Conservation (phyloP, 2,888 invertebrate species). For the Abscondita cerata region DNA sequence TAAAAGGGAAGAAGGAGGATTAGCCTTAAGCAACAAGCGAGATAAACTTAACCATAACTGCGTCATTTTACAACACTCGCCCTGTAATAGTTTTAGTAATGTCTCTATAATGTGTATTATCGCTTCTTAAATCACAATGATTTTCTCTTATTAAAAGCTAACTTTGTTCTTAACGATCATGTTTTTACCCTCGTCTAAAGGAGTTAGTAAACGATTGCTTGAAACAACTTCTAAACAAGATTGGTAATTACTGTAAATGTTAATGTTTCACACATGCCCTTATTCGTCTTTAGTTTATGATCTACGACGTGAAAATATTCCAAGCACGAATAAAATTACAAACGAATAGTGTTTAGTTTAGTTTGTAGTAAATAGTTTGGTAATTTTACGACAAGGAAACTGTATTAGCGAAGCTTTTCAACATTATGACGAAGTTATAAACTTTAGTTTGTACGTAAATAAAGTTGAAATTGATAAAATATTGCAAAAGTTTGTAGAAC, state of each 20-base stretch:
- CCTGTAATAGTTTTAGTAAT: slow-evolving; percentile 38
- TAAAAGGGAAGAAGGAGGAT: slow-evolving; percentile 47
- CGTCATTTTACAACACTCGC: slow-evolving; percentile 39
- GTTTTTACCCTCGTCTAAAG: slow-evolving; percentile 23
- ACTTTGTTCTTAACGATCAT: slow-evolving; percentile 26
- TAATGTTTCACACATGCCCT: background rate
- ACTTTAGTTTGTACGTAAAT: slow-evolving; percentile 63
- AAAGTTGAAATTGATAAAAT: slow-evolving; percentile 63
- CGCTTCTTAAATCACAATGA: slow-evolving; percentile 35
- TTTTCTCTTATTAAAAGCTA: slow-evolving; percentile 32
- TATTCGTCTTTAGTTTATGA: slow-evolving; percentile 3
- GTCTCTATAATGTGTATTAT: slow-evolving; percentile 38
- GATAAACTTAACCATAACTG: slow-evolving; percentile 43
- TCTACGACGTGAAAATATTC: slow-evolving; percentile 17
- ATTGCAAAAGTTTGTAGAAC: slow-evolving; percentile 61
- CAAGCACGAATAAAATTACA: slow-evolving; percentile 16
- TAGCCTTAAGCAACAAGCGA: slow-evolving; percentile 46
- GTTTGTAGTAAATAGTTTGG: slow-evolving; percentile 10
- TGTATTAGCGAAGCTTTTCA: slow-evolving; percentile 26
- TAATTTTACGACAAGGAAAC: slow-evolving; percentile 19
- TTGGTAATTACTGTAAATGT: slow-evolving; percentile 10
- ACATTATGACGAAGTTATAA: slow-evolving; percentile 58
- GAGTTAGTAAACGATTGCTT: slow-evolving; percentile 15
- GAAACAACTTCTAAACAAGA: slow-evolving; percentile 29
- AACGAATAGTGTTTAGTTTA: slow-evolving; percentile 17